Evolutionary conservation across 2,113 vertebrate species (phyloP).

Genomic region (Dipodomys stephensi): DNA sequence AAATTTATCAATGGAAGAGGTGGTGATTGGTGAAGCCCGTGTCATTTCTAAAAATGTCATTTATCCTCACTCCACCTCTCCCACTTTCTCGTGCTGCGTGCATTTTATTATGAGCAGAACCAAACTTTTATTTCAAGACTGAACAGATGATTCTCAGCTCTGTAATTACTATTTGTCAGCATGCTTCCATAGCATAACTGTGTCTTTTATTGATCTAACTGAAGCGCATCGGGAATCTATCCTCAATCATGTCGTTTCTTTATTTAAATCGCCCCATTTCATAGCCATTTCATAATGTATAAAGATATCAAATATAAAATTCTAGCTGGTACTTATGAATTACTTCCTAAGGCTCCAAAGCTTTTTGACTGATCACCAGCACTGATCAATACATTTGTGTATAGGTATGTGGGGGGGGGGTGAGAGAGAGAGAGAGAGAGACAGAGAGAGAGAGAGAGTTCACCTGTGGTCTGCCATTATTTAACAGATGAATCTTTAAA

Average conservation of each 20-base stretch:
- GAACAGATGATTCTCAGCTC: conserved; percentile 56
- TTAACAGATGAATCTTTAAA: conserved; percentile 70
- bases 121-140: conserved; percentile 64
- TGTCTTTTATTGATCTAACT: conserved; percentile 74
- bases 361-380: neutral
- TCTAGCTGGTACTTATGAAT: conserved; percentile 75
- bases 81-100: neutral
- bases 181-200: conserved; percentile 58
- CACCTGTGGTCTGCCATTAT: conserved; percentile 9
- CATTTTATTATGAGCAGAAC: conserved; percentile 43
- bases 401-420: too few relatives aligned
- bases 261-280: conserved; percentile 71
- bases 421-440: too few relatives aligned
- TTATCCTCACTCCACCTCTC: neutral
- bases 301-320: conserved; percentile 22
- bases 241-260: conserved; percentile 38
- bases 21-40: neutral
- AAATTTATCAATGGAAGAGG: conserved; percentile 46
- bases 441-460: neutral
- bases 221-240: conserved; percentile 43
- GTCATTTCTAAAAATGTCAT: conserved; percentile 26
- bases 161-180: conserved; percentile 73
- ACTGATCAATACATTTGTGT: neutral
- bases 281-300: conserved; percentile 56
- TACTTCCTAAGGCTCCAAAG: conserved; percentile 58